These are phyloP conservation scores for Drosophila ambigua DNA, from an alignment of 1,140 invertebrate species.

Conservation along the genomic window DNA sequence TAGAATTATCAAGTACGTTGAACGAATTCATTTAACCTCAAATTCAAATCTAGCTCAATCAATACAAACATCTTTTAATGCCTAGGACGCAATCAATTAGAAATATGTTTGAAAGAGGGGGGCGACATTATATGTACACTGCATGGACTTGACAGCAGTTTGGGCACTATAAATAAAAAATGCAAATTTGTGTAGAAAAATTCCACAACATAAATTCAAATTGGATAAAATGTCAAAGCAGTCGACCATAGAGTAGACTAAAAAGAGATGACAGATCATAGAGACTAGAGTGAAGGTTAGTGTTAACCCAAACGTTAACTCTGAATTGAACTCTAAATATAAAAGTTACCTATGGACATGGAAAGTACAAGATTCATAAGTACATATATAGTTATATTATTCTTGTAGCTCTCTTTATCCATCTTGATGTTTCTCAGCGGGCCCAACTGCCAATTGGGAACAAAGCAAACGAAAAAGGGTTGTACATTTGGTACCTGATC, in stretches of 20 bases:
- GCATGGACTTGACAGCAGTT: neutral
- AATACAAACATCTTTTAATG: conserved; percentile 43
- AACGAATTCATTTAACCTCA: conserved; percentile 65
- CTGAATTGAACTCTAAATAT: neutral
- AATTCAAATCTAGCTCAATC: conserved; percentile 47
- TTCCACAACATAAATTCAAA: conserved; percentile 75
- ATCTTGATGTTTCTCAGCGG: conserved; percentile 3
- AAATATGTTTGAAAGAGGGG: conserved; percentile 42
- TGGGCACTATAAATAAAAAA: conserved; percentile 65
- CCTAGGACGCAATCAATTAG: conserved; percentile 39
- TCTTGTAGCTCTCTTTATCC: neutral
- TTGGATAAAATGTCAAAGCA: conserved; percentile 68
- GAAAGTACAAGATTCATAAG: neutral
- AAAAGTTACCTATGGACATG: neutral
- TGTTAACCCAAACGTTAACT: conserved; percentile 22
- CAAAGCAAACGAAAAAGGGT: too few relatives aligned
- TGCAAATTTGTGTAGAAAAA: conserved; percentile 69
- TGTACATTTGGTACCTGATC: too few relatives aligned
- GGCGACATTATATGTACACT: neutral
- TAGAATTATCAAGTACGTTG: too few relatives aligned
- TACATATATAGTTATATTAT: neutral
- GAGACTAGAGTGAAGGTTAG: neutral
- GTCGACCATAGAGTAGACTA: conserved; percentile 21
- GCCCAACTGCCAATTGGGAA: too few relatives aligned
- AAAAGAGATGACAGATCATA: neutral